Base-by-base conservation (phyloP, 2,797 vertebrate species). In the Erithacus rubecula region DNA sequence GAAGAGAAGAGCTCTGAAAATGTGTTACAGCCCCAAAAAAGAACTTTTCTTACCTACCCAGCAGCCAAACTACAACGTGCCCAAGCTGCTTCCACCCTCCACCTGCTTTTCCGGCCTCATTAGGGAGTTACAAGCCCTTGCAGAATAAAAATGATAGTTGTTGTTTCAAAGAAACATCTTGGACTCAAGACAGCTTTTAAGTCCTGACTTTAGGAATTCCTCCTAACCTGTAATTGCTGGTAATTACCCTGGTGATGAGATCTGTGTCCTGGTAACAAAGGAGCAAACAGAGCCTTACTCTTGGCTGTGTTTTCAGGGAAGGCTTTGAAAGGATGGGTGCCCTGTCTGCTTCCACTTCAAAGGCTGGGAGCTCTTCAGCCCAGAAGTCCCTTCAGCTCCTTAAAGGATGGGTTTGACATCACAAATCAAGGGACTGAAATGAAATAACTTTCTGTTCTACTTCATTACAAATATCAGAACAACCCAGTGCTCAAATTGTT, bases 171-270 rank as follows among this genome's bases (percentile, higher is more conserved):
- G 60, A 21, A 88, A 56, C 49, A 13, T 84, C 95, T 74, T 87
- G 91, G 89, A 47, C 81, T 51, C 5, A 22, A 76, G 81, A 44
- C 53, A 75, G 94, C 88, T 92, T 94, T 90, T 65, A 93, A 93
- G 87, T 78, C 69, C 65, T 47, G 92, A 22, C 69, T 95, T 83
- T 8, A 83, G 86, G 92, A 96, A 95, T 96, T 90, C 64, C 46
- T 94, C 80, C 89, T 34, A 91, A 69, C 83, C 82, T 95, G 75
- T 96, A 96, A 96, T 96, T 96, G 93, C 67, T 17, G 3, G 79
- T 95, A 95, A 96, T 97, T 96, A 92, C 63, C 60, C 15, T 10
- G 75, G 90, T 18, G 94, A 91, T 96, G 95, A 95, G 91, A 84
- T 75, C 94, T 37, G 32, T 67, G 88, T 43, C 22, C 26, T 10